Evolutionary conservation across 2,888 invertebrate genomes (phyloP), one percentile per base, ranked within the genome.

Genomic region (Prosapia bicincta): DNA sequence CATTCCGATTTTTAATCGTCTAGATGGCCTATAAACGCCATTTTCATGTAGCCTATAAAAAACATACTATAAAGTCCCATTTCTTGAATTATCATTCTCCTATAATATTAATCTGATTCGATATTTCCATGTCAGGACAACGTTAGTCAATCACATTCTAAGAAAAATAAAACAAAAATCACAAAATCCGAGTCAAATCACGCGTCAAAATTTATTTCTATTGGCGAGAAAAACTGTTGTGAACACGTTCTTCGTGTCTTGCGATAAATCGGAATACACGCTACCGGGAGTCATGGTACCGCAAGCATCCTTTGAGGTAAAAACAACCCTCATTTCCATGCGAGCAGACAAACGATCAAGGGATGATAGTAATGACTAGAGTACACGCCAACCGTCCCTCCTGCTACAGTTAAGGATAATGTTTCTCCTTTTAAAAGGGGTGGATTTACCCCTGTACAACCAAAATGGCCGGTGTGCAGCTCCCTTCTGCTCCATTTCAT

Each of bases 291-390:
- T 54, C 54, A 2, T 54, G 54, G 54, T 20, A 54, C 54, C 54
- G 54, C 54, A 20, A 54, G 20, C 54, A 54, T 54, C 54, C 54
- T 13, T 54, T 54, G 20, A 54, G 54, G 20, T 54, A 54, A 54
- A 54, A n/a, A n/a, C 54, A 3, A 20, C 54, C 54, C 54, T 54
- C 54, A 54, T 54, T 54, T 54, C 54, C 54, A 54, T 54, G 54
- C 54, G n/a, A 54, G 54, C 54, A 54, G 54, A 54, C 54, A 54
- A 54, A 54, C 54, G 54, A 54, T 54, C 54, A 54, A 54, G 54
- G 54, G 54, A 54, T 54, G 54, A 54, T 54, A 54, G 54, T 54
- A 54, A 54, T 54, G 54, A 54, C 54, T 20, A 20, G 7, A 20
- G 20, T 54, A 54, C 54, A 54, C 54, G 54, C 54, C 54, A 54